Percentiles rank a stretch among this genome's conserved stretches.
Conservation (phyloP, 2,797 vertebrate species). For the Rhodeus uyekii region DNA sequence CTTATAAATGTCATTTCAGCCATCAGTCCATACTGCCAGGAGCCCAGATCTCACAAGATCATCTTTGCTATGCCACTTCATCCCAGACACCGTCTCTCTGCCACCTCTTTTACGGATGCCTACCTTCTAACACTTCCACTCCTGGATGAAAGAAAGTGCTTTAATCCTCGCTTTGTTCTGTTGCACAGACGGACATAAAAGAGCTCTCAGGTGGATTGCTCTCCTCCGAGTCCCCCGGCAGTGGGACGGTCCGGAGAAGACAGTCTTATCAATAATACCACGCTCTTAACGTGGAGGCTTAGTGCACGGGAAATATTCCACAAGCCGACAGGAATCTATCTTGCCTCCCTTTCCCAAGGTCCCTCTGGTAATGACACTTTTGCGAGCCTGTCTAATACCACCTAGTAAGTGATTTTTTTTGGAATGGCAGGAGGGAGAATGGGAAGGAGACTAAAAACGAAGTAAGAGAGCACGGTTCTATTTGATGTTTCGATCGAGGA, state of each 20-base stretch:
- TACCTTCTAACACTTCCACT: conserved; percentile 54
- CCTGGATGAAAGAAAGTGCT: conserved; percentile 75
- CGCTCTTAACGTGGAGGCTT: conserved; percentile 81
- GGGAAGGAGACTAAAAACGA: conserved; percentile 55
- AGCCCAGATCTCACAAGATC: conserved; percentile 55
- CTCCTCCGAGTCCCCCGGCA: conserved; percentile 72
- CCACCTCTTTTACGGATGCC: conserved; percentile 52
- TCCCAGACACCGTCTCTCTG: conserved; percentile 21
- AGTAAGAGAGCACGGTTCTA: conserved; percentile 88
- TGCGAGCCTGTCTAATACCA: conserved; percentile 86
- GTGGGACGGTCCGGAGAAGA: conserved; percentile 69
- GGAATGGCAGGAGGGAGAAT: conserved; percentile 57
- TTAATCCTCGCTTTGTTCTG: conserved; percentile 85
- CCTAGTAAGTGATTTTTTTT: conserved; percentile 88
- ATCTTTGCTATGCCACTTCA: conserved; percentile 39
- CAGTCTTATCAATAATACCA: conserved; percentile 80
- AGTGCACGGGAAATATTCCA: conserved; percentile 82
- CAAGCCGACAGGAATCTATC: conserved; percentile 84
- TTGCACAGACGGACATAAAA: conserved; percentile 84
- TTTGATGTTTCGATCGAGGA: conserved; percentile 99
- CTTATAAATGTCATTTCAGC: conserved; percentile 59
- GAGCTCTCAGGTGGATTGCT: conserved; percentile 81
- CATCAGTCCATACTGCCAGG: conserved; percentile 62
- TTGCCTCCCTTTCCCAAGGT: conserved; percentile 70
- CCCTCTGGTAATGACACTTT: conserved; percentile 84